Conservation (phyloP, 2,888 invertebrate genomes). For the Xestia sexstrigata region DNA sequence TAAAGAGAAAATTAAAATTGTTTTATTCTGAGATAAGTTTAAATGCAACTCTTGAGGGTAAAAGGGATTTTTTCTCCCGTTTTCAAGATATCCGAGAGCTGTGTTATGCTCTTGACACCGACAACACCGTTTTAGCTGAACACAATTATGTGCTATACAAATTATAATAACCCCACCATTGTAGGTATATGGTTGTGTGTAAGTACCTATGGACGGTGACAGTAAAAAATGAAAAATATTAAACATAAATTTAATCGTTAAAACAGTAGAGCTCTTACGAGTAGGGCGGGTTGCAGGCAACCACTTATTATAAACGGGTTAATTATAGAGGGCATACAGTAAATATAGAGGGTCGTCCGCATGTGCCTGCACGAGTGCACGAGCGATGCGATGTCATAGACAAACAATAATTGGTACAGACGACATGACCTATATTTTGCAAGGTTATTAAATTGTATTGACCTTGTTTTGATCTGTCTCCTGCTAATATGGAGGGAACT, state of each 20-base stretch:
- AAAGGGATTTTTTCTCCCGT: background rate
- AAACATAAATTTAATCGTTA: background rate
- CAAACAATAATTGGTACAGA: too few relatives aligned
- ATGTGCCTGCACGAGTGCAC: background rate
- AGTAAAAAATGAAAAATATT: background rate
- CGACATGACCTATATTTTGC: too few relatives aligned
- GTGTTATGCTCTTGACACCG: background rate
- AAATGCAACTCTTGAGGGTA: background rate
- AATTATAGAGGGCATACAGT: background rate
- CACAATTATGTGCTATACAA: background rate
- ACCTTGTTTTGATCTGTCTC: too few relatives aligned
- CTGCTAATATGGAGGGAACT: too few relatives aligned
- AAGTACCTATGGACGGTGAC: background rate
- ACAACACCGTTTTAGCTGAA: background rate
- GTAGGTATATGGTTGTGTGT: too few relatives aligned
- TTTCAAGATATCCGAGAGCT: background rate
- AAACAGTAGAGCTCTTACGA: background rate
- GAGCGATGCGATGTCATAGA: background rate
- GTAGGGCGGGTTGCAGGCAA: background rate
- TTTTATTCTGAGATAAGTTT: background rate
- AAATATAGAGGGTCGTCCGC: background rate
- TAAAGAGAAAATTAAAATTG: slow-evolving; percentile 46
- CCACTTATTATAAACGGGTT: background rate
- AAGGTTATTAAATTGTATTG: too few relatives aligned
- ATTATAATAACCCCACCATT: background rate